Base-by-base conservation (phyloP, 1,140 invertebrate species). In the Drosophila miranda region DNA sequence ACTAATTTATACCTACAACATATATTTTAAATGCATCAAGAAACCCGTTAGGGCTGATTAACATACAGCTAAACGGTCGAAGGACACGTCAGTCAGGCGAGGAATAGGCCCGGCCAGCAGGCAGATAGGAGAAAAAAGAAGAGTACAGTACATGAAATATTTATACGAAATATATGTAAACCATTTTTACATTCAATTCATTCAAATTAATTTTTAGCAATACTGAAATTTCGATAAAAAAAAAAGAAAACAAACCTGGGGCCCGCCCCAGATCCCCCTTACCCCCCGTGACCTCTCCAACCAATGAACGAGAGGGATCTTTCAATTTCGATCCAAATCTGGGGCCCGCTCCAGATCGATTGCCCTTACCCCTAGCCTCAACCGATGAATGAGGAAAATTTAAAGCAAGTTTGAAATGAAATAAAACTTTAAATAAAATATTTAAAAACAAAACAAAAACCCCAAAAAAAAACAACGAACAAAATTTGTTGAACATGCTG, bases 381-480 rank as follows among this genome's bases (percentile, higher is more conserved):
- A 38, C 34, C 34, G 34, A 38, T 38, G 34, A 50, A 66, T 61
- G 64, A 56, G 63, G 78, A 70, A 87, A 63, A 81, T 84, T 86
- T 84, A 81, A 84, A 81, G 77, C 81, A 63, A 86, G 73, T 87
- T 86, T 81, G 62, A 88, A 87, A 87, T 78, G 78, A 88, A 87
- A 87, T 75, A 87, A 86, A 87, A 86, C 82, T 78, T 86, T 87
- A 87, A 86, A 84, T 87, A 86, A 82, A 86, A 87, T 75, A 88
- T 83, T 83, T 67, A 87, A 80, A 88, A 84, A 58, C 44, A 83
- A 58, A 67, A 71, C 38, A 28, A 60, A 53, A 44, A 54, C 34
- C 44, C 21, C 16, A 38, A 2, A 57, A 63, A 53, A 51, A 45
- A 19, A 42, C 62, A 62, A 50, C 23, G 41, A 50, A 44, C 50